Evolutionary conservation across 2,888 invertebrate genomes (phyloP), one percentile per base, ranked within the genome.

Genomic region (Corythucha ciliata): DNA sequence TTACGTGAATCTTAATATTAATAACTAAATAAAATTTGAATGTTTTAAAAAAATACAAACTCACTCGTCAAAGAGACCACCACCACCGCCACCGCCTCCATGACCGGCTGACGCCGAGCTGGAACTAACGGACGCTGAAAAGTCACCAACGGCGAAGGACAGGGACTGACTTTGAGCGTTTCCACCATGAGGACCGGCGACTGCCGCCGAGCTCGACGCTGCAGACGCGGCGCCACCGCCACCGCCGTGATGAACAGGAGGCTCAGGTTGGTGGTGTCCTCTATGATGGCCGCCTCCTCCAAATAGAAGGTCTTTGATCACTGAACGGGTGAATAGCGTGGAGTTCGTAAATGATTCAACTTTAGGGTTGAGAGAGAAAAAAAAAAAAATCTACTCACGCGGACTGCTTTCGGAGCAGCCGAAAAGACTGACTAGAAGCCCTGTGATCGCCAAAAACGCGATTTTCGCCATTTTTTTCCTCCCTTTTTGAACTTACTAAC

Each of bases 271-370:
- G 20, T 51, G 45, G 2, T 46, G 46, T 10, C 42, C 26, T 47
- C 53, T 53, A 12, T 50, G 46, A 29, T 50, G 45, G 4, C 58
- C 57, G 40, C 57, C 54, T 8, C 60, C 59, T 2, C 56, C 64
- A 24, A 36, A 48, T n/a, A 64, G 61, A n/a, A n/a, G n/a, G n/a
- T n/a, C n/a, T n/a, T n/a, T n/a, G n/a, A n/a, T n/a, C n/a, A n/a
- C n/a, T n/a, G n/a, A n/a, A n/a, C n/a, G n/a, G n/a, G n/a, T n/a
- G n/a, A n/a, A n/a, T n/a, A n/a, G n/a, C n/a, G n/a, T n/a, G n/a
- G n/a, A n/a, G n/a, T n/a, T n/a, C n/a, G n/a, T n/a, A n/a, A n/a
- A n/a, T n/a, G n/a, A n/a, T n/a, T n/a, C n/a, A n/a, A n/a, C n/a
- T n/a, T n/a, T n/a, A n/a, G n/a, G n/a, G n/a, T n/a, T n/a, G n/a